A percentile compares a stretch with the other conserved stretches of the same genome.
These are phyloP conservation scores for Sycophila texana DNA, from an alignment of 2,888 invertebrate species.

Conservation along the genomic window DNA sequence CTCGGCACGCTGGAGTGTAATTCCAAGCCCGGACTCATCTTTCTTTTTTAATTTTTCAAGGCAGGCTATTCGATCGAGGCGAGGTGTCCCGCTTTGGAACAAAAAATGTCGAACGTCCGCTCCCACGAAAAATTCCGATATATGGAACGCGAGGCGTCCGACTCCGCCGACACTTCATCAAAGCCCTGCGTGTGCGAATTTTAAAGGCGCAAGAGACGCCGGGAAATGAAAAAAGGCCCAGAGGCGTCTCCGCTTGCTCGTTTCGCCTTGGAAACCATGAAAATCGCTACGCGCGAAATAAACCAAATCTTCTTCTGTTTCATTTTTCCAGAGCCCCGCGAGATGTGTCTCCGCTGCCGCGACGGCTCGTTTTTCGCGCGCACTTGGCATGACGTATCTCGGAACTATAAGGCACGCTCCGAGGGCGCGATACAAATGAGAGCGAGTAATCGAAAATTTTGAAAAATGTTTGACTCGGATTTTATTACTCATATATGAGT, in stretches of 20 bases:
- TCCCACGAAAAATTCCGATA: conserved; percentile 27
- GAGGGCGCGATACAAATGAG: too few relatives aligned
- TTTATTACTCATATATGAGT: too few relatives aligned
- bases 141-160: too few relatives aligned
- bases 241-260: not conserved
- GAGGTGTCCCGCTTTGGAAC: not conserved
- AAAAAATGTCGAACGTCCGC: conserved; percentile 11
- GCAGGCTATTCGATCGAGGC: conserved; percentile 3
- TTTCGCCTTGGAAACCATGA: not conserved
- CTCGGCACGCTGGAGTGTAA: not conserved
- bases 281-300: conserved; percentile 6
- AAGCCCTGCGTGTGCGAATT: conserved; percentile 15
- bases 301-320: conserved; percentile 28
- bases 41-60: conserved; percentile 24
- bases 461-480: too few relatives aligned
- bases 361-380: not conserved
- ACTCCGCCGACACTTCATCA: too few relatives aligned
- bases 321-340: conserved; percentile 18
- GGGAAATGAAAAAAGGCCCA: conserved; percentile 39
- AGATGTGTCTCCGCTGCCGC: not conserved
- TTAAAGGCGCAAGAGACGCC: conserved; percentile 20
- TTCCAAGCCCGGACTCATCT: not conserved
- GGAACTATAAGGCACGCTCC: too few relatives aligned
- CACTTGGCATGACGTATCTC: not conserved
- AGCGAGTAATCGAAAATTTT: too few relatives aligned